phyloP scores from a whole-genome alignment of 2,797 vertebrate genomes.

The Liasis olivaceus region DNA sequence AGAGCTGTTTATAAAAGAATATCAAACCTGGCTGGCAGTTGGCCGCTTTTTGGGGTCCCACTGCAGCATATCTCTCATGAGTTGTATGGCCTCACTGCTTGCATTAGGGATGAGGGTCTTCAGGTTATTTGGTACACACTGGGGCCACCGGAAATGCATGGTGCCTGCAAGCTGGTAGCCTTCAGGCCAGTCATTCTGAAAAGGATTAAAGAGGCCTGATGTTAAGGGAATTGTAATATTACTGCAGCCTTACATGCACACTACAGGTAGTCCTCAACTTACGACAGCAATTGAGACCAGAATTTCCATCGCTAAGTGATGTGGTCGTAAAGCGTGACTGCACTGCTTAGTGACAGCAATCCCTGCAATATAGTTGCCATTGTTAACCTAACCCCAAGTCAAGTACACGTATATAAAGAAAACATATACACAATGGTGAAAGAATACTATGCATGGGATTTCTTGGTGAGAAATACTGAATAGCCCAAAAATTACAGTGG shows the following conservation, averaged over 20 bases:
- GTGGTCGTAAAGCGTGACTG: neutral
- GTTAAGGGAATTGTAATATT: neutral
- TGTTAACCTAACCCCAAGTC: neutral
- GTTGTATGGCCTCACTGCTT: slow-evolving; percentile 78
- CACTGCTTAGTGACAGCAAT: neutral
- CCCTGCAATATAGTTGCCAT: neutral
- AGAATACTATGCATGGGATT: neutral
- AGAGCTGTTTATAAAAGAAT: slow-evolving; percentile 16
- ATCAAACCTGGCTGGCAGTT: slow-evolving; percentile 79
- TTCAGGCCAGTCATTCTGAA: slow-evolving; percentile 82
- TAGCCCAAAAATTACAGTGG: neutral
- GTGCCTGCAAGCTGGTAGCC: slow-evolving; percentile 81
- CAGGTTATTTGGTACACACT: slow-evolving; percentile 79
- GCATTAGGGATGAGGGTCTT: slow-evolving; percentile 82
- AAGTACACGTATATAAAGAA: neutral
- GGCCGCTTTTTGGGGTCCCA: slow-evolving; percentile 84
- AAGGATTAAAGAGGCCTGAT: slow-evolving; percentile 39
- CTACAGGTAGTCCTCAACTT: neutral
- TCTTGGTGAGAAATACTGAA: neutral
- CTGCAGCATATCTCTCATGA: slow-evolving; percentile 83
- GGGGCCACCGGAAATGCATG: slow-evolving; percentile 83
- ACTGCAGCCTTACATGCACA: neutral
- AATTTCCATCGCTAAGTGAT: neutral
- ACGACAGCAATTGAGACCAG: neutral
- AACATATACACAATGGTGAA: neutral